Conservation (phyloP, 1,140 invertebrate genomes). For the Odontomachus brunneus region DNA sequence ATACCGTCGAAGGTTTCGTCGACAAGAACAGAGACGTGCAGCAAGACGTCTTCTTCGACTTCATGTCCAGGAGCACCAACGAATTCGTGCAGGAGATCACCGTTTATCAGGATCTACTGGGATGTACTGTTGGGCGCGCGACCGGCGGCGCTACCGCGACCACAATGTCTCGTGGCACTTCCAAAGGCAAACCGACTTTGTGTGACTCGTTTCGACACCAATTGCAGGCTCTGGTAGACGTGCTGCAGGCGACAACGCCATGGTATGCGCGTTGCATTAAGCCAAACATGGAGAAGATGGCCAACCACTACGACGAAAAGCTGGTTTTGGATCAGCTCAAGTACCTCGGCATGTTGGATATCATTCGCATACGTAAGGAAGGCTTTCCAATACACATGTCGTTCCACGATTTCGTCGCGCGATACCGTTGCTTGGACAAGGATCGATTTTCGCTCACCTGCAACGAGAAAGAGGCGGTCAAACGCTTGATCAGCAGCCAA, state of each 20-base stretch:
- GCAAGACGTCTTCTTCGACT: conserved; percentile 97
- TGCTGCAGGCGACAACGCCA: conserved; percentile 95
- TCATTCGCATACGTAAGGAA: conserved; percentile 96
- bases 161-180: conserved; percentile 93
- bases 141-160: conserved; percentile 82
- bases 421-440: conserved; percentile 91
- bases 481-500: conserved; percentile 87
- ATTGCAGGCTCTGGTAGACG: conserved; percentile 95
- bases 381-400: conserved; percentile 96
- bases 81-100: conserved; percentile 96
- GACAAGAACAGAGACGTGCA: conserved; percentile 98
- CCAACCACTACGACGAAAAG: conserved; percentile 93
- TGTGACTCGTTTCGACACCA: conserved; percentile 97
- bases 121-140: conserved; percentile 79
- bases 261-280: conserved; percentile 99
- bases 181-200: conserved; percentile 96
- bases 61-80: conserved; percentile 94
- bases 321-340: conserved; percentile 95
- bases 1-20: conserved; percentile 96
- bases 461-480: conserved; percentile 86
- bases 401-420: conserved; percentile 91
- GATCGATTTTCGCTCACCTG: conserved; percentile 75
- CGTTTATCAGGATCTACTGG: conserved; percentile 89
- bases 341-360: conserved; percentile 98
- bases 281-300: conserved; percentile 95